Percentiles rank a stretch among this genome's conserved stretches.
These are phyloP conservation scores for Lymantria monacha DNA, from an alignment of 2,888 invertebrate genomes.

Conservation along the genomic window DNA sequence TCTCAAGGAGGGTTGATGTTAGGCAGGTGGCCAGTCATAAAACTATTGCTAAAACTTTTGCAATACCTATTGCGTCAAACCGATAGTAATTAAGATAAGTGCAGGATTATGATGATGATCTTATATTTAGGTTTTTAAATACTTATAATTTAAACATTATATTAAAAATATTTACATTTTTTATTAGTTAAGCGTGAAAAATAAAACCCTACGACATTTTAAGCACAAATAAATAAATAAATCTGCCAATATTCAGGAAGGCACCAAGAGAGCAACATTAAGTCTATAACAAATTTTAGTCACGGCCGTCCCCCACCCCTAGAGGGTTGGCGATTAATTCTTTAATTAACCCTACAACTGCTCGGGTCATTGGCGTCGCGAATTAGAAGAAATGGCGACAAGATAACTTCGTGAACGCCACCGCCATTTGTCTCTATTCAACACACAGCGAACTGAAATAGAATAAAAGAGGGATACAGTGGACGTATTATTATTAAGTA, in stretches of 20 bases:
- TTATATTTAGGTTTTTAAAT: no score
- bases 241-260: neutral
- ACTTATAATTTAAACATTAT: no score
- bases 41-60: no score
- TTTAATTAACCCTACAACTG: conserved; percentile 68
- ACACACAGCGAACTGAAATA: conserved; percentile 29
- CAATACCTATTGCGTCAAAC: no score
- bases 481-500: conserved; percentile 28
- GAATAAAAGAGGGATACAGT: conserved; percentile 26
- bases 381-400: conserved; percentile 68
- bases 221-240: neutral
- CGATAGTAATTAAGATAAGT: no score
- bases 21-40: no score
- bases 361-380: conserved; percentile 52
- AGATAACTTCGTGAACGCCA: conserved; percentile 55
- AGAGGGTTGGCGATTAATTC: conserved; percentile 60
- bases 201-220: no score
- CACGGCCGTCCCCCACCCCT: conserved; percentile 45
- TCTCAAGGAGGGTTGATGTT: no score
- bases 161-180: no score
- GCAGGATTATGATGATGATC: no score
- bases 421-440: conserved; percentile 63
- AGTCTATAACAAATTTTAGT: conserved; percentile 57
- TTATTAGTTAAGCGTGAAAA: no score
- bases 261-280: conserved; percentile 34